phyloP scores from a whole-genome alignment of 2,888 invertebrate species.

The Polylopha cassiicola region DNA sequence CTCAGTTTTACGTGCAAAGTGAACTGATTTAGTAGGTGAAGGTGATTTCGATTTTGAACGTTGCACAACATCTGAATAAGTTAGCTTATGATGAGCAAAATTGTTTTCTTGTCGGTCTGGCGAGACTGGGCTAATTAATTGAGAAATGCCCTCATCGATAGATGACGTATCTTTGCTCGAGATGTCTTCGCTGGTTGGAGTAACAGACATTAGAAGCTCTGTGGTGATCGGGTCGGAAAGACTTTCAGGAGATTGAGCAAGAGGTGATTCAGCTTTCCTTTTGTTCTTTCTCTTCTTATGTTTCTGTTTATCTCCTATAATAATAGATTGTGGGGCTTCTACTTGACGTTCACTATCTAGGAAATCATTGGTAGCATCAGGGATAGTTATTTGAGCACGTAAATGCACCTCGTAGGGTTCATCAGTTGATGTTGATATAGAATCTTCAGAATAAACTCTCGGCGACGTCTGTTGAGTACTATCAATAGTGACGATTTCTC shows the following conservation, averaged over 20 bases:
- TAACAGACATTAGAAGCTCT: constrained; percentile 63
- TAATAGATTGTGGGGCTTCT: constrained; percentile 45
- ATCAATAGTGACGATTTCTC: constrained; percentile 31
- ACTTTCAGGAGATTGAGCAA: constrained; percentile 61
- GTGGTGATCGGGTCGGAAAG: constrained; percentile 71
- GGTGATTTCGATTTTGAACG: constrained; percentile 72
- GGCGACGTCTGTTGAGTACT: constrained; percentile 76
- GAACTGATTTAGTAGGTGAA: constrained; percentile 56
- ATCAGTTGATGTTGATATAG: constrained; percentile 70
- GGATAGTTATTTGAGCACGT: constrained; percentile 76
- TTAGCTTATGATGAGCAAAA: constrained; percentile 42
- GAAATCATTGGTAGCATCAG: constrained; percentile 59
- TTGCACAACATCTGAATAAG: constrained; percentile 71
- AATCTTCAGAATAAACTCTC: constrained; percentile 70
- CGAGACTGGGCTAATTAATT: constrained; percentile 48
- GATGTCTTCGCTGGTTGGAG: constrained; percentile 65
- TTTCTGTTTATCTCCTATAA: constrained; percentile 57
- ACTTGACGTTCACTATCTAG: constrained; percentile 57
- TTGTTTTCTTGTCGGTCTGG: constrained; percentile 33
- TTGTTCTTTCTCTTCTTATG: constrained; percentile 61
- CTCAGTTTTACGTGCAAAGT: constrained; percentile 44
- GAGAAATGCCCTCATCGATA: constrained; percentile 69
- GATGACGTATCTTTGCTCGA: constrained; percentile 62
- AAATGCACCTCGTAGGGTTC: constrained; percentile 80
- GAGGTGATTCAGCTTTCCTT: constrained; percentile 57